Evolutionary conservation across 1,140 invertebrate genomes (phyloP), one percentile per base, ranked within the genome.

Genomic region (Drosophila melanogaster): DNA sequence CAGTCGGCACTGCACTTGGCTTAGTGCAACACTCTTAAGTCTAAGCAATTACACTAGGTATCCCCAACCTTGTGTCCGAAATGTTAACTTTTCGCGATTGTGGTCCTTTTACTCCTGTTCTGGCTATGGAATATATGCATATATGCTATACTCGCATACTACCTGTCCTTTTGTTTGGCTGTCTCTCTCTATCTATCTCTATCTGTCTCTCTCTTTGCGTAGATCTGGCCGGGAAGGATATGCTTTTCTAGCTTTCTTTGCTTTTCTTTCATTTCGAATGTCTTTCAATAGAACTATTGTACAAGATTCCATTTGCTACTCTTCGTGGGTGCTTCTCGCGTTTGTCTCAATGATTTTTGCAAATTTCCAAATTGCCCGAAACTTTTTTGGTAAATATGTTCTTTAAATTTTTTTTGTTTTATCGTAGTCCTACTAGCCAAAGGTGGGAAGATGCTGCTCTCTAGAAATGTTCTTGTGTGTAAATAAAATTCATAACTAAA

Each of bases 11-110:
- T 87, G 84, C 72, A 84, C 84, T 89, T 77, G 79, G 72, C 33
- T 73, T 79, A 80, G 84, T 84, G 70, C 84, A 87, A 77, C 43
- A 70, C 84, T 62, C 83, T 70, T 56, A 66, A 69, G 78, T 87
- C 84, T 80, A 80, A 91, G 90, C 90, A 91, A 91, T 91, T 91
- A 91, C 90, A 91, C 90, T 91, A 76, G 86, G 90, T 91, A 91
- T 91, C 90, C 90, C 90, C 90, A 91, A 79, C 84, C 84, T 84
- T 84, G 71, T 83, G 84, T 77, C 79, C 84, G 53, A 89, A 87
- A 87, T 60, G 35, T 59, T 56, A 43, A 53, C 46, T 43, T 58
- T 14, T 49, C 33, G 26, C 41, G n/a, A 19, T 46, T 59, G 65
- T 53, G 0, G 11, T 38, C 37, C 40, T 60, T 51, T 30, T 65